These are phyloP conservation scores for Listronotus oregonensis DNA, from an alignment of 1,140 invertebrate genomes.

Conservation along the genomic window DNA sequence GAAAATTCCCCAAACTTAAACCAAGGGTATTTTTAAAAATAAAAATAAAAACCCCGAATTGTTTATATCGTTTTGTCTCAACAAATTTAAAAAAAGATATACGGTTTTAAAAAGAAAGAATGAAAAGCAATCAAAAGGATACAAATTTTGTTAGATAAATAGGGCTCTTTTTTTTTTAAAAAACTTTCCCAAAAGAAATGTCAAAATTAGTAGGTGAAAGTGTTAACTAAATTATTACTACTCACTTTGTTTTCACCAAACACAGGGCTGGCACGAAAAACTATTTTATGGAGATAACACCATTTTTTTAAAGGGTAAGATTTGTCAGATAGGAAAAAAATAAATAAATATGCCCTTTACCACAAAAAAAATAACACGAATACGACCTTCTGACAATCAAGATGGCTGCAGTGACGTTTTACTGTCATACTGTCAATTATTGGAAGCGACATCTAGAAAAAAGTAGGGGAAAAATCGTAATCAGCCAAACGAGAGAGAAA, in stretches of 20 bases:
- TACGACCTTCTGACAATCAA: conserved; percentile 15
- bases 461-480: too few relatives aligned
- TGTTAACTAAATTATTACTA: not conserved
- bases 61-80: too few relatives aligned
- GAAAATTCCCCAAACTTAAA: not conserved
- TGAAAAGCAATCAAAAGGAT: not conserved
- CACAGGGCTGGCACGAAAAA: not conserved
- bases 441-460: too few relatives aligned
- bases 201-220: conserved; percentile 18
- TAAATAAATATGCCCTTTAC: conserved; percentile 11
- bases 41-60: too few relatives aligned
- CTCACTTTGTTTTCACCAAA: not conserved
- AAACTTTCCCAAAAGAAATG: not conserved
- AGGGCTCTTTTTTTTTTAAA: not conserved
- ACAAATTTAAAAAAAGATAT: too few relatives aligned
- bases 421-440: not conserved
- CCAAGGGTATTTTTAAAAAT: not conserved
- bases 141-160: not conserved
- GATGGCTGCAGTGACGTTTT: conserved; percentile 7
- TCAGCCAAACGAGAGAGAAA: too few relatives aligned
- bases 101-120: not conserved
- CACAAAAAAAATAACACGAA: conserved; percentile 12
- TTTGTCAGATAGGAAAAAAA: not conserved
- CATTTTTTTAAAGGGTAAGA: conserved; percentile 5
- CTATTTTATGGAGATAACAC: conserved; percentile 3